A percentile compares a stretch with the other conserved stretches of the same genome.
phyloP scores from a whole-genome alignment of 2,113 vertebrate species.

The Aix galericulata region DNA sequence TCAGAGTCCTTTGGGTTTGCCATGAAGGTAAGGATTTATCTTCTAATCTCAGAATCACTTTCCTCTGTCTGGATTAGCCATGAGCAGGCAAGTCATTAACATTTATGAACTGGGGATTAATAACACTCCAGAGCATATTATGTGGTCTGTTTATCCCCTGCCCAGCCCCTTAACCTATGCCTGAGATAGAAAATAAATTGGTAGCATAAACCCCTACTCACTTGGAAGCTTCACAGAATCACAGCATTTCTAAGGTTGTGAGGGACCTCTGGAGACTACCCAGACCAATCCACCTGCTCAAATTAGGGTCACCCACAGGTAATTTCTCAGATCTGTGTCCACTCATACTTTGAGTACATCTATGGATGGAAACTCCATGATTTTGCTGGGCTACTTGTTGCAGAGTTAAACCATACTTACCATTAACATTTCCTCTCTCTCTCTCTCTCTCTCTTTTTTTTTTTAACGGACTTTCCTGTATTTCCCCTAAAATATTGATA shows the following conservation, averaged over 20 bases:
- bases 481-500: neutral
- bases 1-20: conserved; percentile 32
- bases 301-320: neutral
- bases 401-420: neutral
- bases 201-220: neutral
- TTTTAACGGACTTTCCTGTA: neutral
- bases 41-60: conserved; percentile 56
- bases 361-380: fast-evolving
- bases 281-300: neutral
- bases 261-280: neutral
- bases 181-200: neutral
- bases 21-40: conserved; percentile 51
- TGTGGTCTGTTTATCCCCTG: conserved; percentile 9
- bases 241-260: neutral
- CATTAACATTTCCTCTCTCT: neutral
- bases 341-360: neutral
- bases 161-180: conserved; percentile 1
- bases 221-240: neutral
- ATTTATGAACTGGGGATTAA: conserved; percentile 66
- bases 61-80: conserved; percentile 53
- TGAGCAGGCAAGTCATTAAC: conserved; percentile 62
- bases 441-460: neutral
- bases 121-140: conserved; percentile 47
- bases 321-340: neutral
- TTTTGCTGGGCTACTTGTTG: neutral